These are phyloP conservation scores for Styela plicata DNA, from an alignment of 23 tunicate genomes.

Conservation along the genomic window DNA sequence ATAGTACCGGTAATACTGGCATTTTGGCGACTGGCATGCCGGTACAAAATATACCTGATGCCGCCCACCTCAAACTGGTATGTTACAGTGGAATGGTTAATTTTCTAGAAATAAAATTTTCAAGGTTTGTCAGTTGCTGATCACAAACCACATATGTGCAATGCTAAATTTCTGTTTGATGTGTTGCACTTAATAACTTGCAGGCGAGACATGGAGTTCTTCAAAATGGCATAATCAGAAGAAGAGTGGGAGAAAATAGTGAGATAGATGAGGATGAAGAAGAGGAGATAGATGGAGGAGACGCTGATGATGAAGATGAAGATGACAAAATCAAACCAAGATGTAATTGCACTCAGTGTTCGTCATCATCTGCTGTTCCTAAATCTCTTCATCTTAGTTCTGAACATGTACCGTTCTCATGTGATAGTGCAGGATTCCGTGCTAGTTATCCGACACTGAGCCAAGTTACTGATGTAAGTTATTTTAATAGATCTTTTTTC, in stretches of 20 bases:
- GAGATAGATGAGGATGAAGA: constrained; percentile 1
- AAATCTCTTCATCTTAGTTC: constrained; percentile 3
- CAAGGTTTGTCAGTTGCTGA: too few relatives aligned
- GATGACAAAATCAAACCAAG: constrained; percentile 44
- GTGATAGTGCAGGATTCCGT: not conserved
- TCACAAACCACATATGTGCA: too few relatives aligned
- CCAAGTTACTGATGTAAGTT: not conserved
- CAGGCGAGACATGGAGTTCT: not conserved
- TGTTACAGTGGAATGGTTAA: too few relatives aligned
- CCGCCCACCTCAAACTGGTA: too few relatives aligned
- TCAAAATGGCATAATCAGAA: not conserved
- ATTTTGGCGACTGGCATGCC: too few relatives aligned
- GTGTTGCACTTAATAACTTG: too few relatives aligned
- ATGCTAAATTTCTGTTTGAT: too few relatives aligned
- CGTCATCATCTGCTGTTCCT: not conserved
- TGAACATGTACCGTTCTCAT: not conserved
- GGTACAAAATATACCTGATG: too few relatives aligned
- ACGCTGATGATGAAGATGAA: constrained; percentile 63
- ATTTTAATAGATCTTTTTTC: too few relatives aligned
- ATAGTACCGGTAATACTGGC: too few relatives aligned
- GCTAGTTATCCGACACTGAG: not conserved
- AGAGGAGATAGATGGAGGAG: constrained; percentile 55
- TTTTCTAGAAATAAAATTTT: too few relatives aligned
- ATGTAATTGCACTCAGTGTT: constrained; percentile 44
- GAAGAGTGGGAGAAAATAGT: not conserved